These are phyloP conservation scores for Hyposmocoma kahamanoa DNA, from an alignment of 1,140 invertebrate genomes.

Conservation along the genomic window DNA sequence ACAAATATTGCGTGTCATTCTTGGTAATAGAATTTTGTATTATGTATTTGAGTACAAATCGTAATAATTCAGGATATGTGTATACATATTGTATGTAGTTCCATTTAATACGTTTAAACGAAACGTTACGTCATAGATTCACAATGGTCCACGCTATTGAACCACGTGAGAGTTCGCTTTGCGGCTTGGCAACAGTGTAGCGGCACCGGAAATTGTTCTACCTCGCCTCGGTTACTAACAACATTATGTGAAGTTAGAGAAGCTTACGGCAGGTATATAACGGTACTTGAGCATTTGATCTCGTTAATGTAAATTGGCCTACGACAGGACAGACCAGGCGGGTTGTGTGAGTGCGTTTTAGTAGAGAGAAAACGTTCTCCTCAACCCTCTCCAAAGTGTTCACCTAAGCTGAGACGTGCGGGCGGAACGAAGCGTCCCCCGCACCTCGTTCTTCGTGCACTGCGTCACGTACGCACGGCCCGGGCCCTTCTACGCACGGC, in stretches of 20 bases:
- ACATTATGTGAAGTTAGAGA: slow-evolving; percentile 21
- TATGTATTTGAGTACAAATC: too few relatives aligned
- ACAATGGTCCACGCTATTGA: neutral
- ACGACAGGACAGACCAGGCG: slow-evolving; percentile 14
- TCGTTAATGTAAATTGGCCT: slow-evolving; percentile 32
- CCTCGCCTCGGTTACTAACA: slow-evolving; percentile 25
- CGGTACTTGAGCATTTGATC: slow-evolving; percentile 23
- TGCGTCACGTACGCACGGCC: slow-evolving; percentile 60
- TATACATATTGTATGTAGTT: neutral
- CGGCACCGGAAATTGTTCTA: slow-evolving; percentile 35
- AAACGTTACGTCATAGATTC: slow-evolving; percentile 1
- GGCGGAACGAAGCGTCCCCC: slow-evolving; percentile 25
- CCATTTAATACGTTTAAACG: neutral
- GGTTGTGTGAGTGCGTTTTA: slow-evolving; percentile 16
- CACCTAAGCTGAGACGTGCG: slow-evolving; percentile 49
- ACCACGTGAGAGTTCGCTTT: slow-evolving; percentile 6
- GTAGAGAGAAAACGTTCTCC: slow-evolving; percentile 23
- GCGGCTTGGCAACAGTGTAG: slow-evolving; percentile 43
- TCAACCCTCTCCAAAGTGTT: slow-evolving; percentile 31
- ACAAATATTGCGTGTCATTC: too few relatives aligned
- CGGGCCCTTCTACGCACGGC: slow-evolving; percentile 47
- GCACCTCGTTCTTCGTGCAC: slow-evolving; percentile 26
- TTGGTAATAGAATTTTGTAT: too few relatives aligned
- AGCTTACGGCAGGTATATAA: slow-evolving; percentile 14
- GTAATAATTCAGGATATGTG: too few relatives aligned